Percentiles rank a stretch among this genome's conserved stretches.
Conservation (phyloP, 1,140 invertebrate species). For the Rhopalosiphum padi region DNA sequence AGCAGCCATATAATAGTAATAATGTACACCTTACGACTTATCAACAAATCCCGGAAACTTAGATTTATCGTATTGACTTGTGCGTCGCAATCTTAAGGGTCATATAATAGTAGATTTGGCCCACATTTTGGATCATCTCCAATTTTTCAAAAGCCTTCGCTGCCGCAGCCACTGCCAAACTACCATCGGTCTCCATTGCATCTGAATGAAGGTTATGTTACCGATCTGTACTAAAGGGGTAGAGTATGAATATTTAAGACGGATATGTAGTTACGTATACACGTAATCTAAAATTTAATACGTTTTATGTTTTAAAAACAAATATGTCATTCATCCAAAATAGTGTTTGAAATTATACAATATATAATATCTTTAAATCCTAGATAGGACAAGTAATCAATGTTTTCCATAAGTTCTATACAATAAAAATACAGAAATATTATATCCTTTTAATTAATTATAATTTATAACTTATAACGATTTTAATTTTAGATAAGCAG, state of each 20-base stretch:
- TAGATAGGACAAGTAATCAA: too few species aligned
- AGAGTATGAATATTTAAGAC: background rate
- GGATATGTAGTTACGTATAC: too few species aligned
- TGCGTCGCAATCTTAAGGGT: constrained; percentile 7
- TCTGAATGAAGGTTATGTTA: background rate
- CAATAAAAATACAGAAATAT: too few species aligned
- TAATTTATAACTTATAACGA: too few species aligned
- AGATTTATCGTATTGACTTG: constrained; percentile 4
- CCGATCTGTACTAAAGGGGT: background rate
- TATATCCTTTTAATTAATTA: too few species aligned
- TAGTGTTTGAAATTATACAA: too few species aligned
- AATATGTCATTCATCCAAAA: too few species aligned
- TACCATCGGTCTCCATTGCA: background rate
- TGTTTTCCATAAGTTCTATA: too few species aligned
- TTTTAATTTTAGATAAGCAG: too few species aligned
- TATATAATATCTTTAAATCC: too few species aligned
- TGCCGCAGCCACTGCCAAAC: background rate
- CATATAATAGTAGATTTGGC: constrained; percentile 36
- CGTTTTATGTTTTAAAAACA: background rate
- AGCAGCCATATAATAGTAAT: background rate
- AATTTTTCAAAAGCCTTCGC: constrained; percentile 7
- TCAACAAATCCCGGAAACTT: background rate
- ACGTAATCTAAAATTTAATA: background rate
- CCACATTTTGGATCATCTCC: constrained; percentile 41
- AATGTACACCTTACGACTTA: constrained; percentile 1